Base-by-base conservation (phyloP, 2,888 invertebrate genomes). In the Pediacus dermestoides region DNA sequence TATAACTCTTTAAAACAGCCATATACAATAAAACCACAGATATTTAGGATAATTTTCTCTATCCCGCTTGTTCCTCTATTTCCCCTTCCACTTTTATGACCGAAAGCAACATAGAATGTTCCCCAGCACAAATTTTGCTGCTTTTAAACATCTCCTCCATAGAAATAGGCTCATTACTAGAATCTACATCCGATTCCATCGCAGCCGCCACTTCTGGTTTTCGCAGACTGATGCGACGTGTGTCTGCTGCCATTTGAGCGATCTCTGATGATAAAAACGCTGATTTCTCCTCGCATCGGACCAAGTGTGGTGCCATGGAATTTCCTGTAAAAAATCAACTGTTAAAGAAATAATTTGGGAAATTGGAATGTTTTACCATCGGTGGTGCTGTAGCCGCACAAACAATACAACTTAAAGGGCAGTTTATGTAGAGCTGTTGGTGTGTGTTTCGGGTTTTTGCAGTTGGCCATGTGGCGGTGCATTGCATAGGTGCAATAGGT, bases 401-500 rank as follows among this genome's bases (percentile, higher is more conserved):
- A 76, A 62, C 92, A 93, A 67, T 82, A 79, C 75, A 89, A 77
- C 54, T 75, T 73, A 46, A 70, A 73, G 9, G 79, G 78, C 48
- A 88, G 74, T 37, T 64, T 59, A 28, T 78, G 72, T 13, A 44
- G 39, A 2, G 50, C 43, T 9, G 44, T 16, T 13, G 37, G 14
- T 1, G 44, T 11, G 3, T 42, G 37, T 39, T 77, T 76, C 26
- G 77, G 74, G 25, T 58, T 60, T 68, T 68, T 70, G 45, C 77
- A 77, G 32, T 68, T 68, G 2, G 70, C 64, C 8, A 68, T 67
- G 71, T 92, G 92, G 21, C 81, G 80, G 53, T 85, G 75, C 75
- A 88, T 85, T 2, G 88, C 85, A 46, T 82, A 80, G 68, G 83
- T 81, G 63, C 94, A 93, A 53, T 84, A 84, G 1, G 90, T 88